Evolutionary conservation across 2,113 vertebrate genomes (phyloP), one percentile per base, ranked within the genome.

Genomic region (Archocentrus centrarchus): DNA sequence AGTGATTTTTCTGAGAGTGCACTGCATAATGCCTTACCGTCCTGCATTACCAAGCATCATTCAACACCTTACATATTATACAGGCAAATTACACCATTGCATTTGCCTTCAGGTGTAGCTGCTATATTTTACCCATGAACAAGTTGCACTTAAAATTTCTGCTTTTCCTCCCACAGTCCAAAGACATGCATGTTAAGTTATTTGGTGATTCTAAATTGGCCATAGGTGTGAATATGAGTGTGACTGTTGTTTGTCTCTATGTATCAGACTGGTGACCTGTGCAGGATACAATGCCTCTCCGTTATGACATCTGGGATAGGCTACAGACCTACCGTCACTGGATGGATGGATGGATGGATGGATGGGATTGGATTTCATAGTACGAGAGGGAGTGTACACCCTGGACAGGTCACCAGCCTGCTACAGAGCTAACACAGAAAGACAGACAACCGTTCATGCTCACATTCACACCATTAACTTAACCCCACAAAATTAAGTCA

Each of bases 1-100:
- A 58, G 47, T 73, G 84, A 93, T 93, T 92, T 92, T 92, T 88
- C 73, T 82, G 61, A 77, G 77, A 90, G 80, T 80, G 73, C 73
- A 77, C 84, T 62, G 77, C 80, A 84, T 89, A 80, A 84, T 84
- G 60, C 63, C 44, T 22, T 86, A 66, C 88, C 62, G 63, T 83
- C 79, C 76, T 80, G 73, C 64, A 87, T 77, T 79, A 77, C 75
- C 4, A 80, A 64, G 53, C 66, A 84, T 92, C 90, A 89, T 89
- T 93, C 88, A 90, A 76, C 88, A 87, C 88, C 75, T 87, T 84
- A 63, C 80, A 83, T 82, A 75, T 87, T 91, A 60, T 83, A 64
- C 70, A 80, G 64, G 79, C 87, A 82, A 63, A 79, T 75, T 68
- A 84, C 57, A 80, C 75, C 80, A 75, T 78, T 30, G 2, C n/a